Percentiles rank a stretch among this genome's conserved stretches.
phyloP scores from a whole-genome alignment of 2,113 vertebrate genomes.

The Myodes glareolus region DNA sequence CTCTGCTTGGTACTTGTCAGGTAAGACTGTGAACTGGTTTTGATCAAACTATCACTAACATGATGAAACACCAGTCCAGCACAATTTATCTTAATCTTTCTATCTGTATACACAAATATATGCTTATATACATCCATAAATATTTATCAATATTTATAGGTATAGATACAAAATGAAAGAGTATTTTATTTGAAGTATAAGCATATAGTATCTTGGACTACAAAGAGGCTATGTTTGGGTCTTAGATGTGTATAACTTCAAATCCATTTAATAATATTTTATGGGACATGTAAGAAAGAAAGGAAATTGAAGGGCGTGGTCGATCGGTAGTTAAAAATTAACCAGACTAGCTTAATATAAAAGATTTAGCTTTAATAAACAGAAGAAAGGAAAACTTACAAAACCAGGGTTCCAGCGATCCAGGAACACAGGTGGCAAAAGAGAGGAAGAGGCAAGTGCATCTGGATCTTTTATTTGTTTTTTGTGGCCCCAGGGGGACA shows the following conservation, averaged over 20 bases:
- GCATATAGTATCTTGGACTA: background rate
- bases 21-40: background rate
- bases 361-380: no score
- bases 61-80: background rate
- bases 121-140: background rate
- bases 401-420: no score
- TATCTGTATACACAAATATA: background rate
- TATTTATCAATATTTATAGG: no score
- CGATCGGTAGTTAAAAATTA: no score
- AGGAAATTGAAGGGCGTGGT: background rate
- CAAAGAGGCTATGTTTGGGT: background rate
- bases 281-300: slow-evolving; percentile 1
- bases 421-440: no score
- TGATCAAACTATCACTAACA: background rate
- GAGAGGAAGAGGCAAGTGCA: no score
- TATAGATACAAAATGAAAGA: background rate
- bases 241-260: background rate
- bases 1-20: background rate
- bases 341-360: no score
- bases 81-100: background rate
- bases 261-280: background rate
- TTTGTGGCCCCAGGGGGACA: no score
- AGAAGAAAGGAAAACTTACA: no score
- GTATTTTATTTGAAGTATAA: background rate
- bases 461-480: no score